A percentile compares a stretch with the other conserved stretches of the same genome.
These are phyloP conservation scores for Heliconius hortense DNA, from an alignment of 2,888 invertebrate genomes.

Conservation along the genomic window DNA sequence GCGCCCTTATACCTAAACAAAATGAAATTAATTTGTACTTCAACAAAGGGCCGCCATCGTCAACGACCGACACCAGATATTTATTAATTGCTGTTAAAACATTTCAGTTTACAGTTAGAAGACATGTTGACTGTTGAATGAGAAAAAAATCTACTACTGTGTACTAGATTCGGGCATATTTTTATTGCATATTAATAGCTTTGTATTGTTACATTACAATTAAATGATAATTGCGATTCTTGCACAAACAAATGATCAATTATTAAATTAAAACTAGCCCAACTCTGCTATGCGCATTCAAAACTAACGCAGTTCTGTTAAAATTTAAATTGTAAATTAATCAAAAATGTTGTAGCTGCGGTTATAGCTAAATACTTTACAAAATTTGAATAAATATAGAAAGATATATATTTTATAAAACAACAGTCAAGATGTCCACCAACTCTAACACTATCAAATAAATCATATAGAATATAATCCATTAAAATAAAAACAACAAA, in stretches of 20 bases:
- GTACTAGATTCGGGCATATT: background rate
- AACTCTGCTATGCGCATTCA: background rate
- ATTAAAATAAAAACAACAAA: slow-evolving; percentile 79
- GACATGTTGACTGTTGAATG: background rate
- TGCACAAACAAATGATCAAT: background rate
- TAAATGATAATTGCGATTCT: no score
- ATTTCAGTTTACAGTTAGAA: slow-evolving; percentile 43
- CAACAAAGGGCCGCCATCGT: slow-evolving; percentile 53
- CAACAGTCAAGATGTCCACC: background rate
- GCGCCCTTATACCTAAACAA: slow-evolving; percentile 69
- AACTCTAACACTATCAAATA: slow-evolving; percentile 48
- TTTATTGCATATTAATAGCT: no score
- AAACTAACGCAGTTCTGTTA: background rate
- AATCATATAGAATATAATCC: slow-evolving; percentile 75
- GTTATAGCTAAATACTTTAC: background rate
- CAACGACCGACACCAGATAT: slow-evolving; percentile 41
- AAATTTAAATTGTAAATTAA: background rate
- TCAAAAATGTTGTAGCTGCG: background rate
- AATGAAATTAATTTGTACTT: slow-evolving; percentile 78
- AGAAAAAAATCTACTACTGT: background rate
- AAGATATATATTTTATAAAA: background rate
- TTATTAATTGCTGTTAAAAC: slow-evolving; percentile 54
- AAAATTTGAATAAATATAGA: background rate
- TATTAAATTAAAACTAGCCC: background rate
- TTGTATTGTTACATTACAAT: no score